These are phyloP conservation scores for Lasioglossum pauxillum DNA, from an alignment of 2,888 invertebrate species.

Conservation along the genomic window DNA sequence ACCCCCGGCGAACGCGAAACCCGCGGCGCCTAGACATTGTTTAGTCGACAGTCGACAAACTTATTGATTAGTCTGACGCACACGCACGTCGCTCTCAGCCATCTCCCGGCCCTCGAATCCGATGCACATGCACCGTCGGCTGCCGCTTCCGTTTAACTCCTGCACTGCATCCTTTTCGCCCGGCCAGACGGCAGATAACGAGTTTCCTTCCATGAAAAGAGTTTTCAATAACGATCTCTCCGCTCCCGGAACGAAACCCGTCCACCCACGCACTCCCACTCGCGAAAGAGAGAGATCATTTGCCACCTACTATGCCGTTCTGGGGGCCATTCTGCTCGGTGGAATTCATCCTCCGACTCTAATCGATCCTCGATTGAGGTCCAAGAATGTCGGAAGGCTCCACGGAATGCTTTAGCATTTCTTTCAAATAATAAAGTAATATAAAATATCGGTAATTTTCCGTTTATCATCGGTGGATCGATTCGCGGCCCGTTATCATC, in stretches of 20 bases:
- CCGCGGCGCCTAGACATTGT: constrained; percentile 52
- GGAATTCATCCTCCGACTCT: neutral
- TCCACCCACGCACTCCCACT: neutral
- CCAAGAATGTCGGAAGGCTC: neutral
- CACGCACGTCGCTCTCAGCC: constrained; percentile 25
- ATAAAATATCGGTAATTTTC: too few relatives aligned
- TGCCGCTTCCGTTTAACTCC: constrained; percentile 40
- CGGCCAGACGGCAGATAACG: constrained; percentile 47
- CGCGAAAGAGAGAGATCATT: neutral
- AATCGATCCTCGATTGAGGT: neutral
- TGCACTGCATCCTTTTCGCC: constrained; percentile 20
- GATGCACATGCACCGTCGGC: constrained; percentile 16
- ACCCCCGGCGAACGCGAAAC: neutral
- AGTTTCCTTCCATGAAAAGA: constrained; percentile 51
- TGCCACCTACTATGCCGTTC: neutral
- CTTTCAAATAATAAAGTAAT: neutral
- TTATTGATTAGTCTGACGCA: constrained; percentile 64
- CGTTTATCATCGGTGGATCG: neutral
- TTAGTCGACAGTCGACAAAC: constrained; percentile 62
- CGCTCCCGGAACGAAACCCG: constrained; percentile 29
- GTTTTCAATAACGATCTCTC: constrained; percentile 53
- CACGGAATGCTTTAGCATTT: neutral
- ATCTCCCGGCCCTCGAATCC: constrained; percentile 29
- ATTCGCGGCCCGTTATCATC: neutral
- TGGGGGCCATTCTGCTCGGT: neutral